A percentile compares a stretch with the other conserved stretches of the same genome.
phyloP scores from a whole-genome alignment of 2,113 vertebrate species.

The Neodontobutis hainanensis region DNA sequence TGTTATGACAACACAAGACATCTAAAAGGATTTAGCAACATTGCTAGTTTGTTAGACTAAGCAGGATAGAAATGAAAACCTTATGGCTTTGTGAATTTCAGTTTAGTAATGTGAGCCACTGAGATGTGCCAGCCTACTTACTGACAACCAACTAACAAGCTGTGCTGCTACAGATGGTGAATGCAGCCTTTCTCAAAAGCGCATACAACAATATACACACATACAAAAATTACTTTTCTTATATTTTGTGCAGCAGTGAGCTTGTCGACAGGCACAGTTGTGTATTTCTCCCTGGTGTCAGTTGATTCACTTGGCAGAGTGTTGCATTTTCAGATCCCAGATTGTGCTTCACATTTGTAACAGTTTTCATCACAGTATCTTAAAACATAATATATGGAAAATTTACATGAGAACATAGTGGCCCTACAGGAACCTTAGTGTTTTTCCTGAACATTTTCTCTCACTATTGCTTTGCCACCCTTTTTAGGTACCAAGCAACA shows the following conservation, averaged over 20 bases:
- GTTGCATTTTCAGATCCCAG: slow-evolving; percentile 1
- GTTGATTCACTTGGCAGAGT: slow-evolving; percentile 18
- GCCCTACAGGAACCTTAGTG: background rate
- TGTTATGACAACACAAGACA: too few relatives aligned
- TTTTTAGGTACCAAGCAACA: too few relatives aligned
- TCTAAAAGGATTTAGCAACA: too few relatives aligned
- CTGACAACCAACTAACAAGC: slow-evolving; percentile 10
- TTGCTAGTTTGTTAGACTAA: background rate
- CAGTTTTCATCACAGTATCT: slow-evolving; percentile 36
- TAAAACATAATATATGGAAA: background rate
- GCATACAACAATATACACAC: too few relatives aligned
- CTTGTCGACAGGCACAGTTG: background rate
- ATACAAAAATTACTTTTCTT: too few relatives aligned
- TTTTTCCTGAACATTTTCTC: too few relatives aligned
- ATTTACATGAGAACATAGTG: background rate
- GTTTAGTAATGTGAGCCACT: slow-evolving; percentile 27
- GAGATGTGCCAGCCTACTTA: background rate
- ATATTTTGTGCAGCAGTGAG: too few relatives aligned
- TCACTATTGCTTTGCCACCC: too few relatives aligned
- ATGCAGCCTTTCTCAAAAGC: slow-evolving; percentile 3
- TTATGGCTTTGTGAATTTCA: slow-evolving; percentile 3
- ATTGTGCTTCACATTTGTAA: slow-evolving; percentile 5
- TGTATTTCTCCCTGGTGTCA: background rate
- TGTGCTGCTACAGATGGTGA: slow-evolving; percentile 32
- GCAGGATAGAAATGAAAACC: background rate